Evolutionary conservation across 2,113 vertebrate genomes (phyloP).

Genomic region (Monarcha castaneiventris): DNA sequence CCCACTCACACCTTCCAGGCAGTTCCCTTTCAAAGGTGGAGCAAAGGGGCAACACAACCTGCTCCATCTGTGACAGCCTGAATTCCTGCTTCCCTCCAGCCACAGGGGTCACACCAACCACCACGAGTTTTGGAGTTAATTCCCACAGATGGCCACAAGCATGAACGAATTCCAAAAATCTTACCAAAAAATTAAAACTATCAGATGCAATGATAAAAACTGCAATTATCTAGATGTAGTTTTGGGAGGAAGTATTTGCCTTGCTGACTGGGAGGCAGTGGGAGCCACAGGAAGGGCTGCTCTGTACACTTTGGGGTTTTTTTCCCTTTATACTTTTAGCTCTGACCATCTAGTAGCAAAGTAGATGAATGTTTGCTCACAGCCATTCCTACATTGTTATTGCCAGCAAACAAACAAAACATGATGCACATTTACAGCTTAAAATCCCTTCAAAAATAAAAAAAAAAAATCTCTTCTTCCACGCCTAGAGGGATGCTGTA

Average conservation of each 20-base stretch:
- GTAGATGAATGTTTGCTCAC: not conserved
- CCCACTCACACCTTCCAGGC: not conserved
- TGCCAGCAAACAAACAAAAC: constrained; percentile 30
- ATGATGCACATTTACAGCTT: not conserved
- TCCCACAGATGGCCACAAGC: not conserved
- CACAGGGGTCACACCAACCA: not conserved
- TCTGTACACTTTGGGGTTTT: rapidly evolving
- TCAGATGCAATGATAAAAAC: not conserved
- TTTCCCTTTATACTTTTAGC: not conserved
- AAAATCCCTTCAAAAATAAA: not conserved
- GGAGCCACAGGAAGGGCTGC: not conserved
- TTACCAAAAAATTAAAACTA: not conserved
- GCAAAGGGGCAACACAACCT: not conserved
- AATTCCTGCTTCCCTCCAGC: not conserved
- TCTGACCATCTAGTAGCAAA: not conserved
- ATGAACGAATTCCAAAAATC: not conserved
- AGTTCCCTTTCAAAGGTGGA: not conserved
- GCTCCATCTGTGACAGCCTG: not conserved
- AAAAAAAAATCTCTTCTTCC: not conserved
- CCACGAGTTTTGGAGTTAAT: not conserved
- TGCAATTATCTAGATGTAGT: not conserved
- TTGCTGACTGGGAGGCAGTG: not conserved
- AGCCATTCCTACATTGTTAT: not conserved
- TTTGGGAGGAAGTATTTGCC: not conserved
- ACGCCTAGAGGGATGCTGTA: not conserved